These are phyloP conservation scores for Rhorus exstirpatorius DNA, from an alignment of 2,888 invertebrate species.

Conservation along the genomic window DNA sequence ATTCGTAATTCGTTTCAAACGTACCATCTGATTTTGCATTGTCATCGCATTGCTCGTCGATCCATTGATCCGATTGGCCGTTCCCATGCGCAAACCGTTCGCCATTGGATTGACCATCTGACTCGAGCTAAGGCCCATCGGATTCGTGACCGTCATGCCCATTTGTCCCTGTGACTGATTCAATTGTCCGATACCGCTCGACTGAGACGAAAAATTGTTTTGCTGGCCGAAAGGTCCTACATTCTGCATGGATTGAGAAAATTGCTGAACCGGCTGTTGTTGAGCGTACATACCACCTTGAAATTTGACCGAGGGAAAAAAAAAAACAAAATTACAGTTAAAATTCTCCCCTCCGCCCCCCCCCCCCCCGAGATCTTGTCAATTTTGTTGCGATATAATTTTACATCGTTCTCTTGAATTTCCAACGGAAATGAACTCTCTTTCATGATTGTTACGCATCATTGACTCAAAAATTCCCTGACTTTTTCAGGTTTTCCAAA, in stretches of 20 bases:
- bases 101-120: constrained; percentile 75
- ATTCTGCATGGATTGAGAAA: constrained; percentile 74
- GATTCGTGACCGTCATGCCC: constrained; percentile 76
- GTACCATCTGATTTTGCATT: constrained; percentile 83
- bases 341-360: no score
- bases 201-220: constrained; percentile 77
- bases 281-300: constrained; percentile 74
- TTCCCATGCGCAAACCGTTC: constrained; percentile 57
- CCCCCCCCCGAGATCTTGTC: no score
- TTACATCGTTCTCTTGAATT: no score
- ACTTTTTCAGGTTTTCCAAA: no score
- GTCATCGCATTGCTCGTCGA: constrained; percentile 76
- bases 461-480: no score
- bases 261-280: constrained; percentile 78
- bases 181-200: constrained; percentile 77
- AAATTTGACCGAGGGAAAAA: no score
- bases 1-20: background rate
- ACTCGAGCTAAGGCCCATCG: constrained; percentile 78
- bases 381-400: no score
- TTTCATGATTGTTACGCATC: no score
- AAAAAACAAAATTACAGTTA: no score
- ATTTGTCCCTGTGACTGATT: constrained; percentile 79
- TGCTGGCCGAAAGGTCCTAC: constrained; percentile 70
- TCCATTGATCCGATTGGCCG: constrained; percentile 79
- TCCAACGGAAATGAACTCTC: constrained; percentile 1